These are phyloP conservation scores for Sarcophaga variegata DNA, from an alignment of 2,888 invertebrate species.

Conservation along the genomic window DNA sequence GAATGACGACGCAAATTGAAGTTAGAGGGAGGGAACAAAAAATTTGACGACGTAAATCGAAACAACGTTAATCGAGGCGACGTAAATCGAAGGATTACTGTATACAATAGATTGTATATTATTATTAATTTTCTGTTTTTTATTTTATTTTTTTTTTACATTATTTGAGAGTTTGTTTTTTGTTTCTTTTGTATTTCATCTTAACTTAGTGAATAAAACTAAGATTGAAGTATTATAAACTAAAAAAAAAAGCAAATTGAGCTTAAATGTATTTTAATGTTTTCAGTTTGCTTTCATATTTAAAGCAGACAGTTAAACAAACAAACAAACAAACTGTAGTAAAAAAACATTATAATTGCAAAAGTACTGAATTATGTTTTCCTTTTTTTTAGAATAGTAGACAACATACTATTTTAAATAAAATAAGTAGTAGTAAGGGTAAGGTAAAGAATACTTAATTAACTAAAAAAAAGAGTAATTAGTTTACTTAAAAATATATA, in stretches of 20 bases:
- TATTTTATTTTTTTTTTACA: constrained; percentile 50
- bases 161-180: constrained; percentile 37
- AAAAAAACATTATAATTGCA: not conserved
- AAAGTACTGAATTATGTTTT: not conserved
- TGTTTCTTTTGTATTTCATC: constrained; percentile 19
- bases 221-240: constrained; percentile 44
- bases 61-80: too few relatives aligned
- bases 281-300: not conserved
- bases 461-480: constrained; percentile 22
- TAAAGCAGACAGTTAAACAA: constrained; percentile 19
- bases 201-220: constrained; percentile 42
- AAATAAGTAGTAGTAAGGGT: too few relatives aligned
- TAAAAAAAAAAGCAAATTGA: constrained; percentile 38
- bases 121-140: constrained; percentile 5
- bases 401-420: not conserved
- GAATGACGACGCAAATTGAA: too few relatives aligned
- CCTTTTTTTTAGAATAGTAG: too few relatives aligned
- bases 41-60: too few relatives aligned
- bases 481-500: constrained; percentile 37
- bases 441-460: not conserved
- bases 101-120: not conserved
- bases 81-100: too few relatives aligned
- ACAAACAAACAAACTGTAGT: not conserved
- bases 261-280: constrained; percentile 35
- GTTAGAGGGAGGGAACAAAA: too few relatives aligned